phyloP scores from a whole-genome alignment of 2,113 vertebrate species.

The Sciurus niger region DNA sequence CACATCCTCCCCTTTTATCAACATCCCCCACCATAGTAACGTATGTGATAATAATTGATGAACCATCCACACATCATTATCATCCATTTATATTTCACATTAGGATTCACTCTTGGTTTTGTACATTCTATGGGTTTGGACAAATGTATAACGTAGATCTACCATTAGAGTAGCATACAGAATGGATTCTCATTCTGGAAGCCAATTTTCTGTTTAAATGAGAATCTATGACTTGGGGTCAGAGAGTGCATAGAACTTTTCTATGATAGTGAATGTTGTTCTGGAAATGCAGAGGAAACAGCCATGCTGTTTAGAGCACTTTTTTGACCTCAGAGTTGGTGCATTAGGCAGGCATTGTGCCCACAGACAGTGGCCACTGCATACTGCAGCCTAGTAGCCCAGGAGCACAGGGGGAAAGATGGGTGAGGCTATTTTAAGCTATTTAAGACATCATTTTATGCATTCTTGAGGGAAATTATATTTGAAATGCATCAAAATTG shows the following conservation, averaged over 20 bases:
- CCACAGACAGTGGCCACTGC: neutral
- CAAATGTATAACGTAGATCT: neutral
- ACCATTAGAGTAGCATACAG: neutral
- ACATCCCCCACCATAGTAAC: neutral
- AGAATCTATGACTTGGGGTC: neutral
- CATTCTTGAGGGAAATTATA: neutral
- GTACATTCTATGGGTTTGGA: neutral
- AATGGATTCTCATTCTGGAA: neutral
- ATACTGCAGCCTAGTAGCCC: neutral
- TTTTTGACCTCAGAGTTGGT: neutral
- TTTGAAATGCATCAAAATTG: conserved; percentile 10
- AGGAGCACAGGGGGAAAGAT: neutral
- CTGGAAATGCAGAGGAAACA: neutral
- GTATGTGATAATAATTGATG: neutral
- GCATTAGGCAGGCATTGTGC: neutral
- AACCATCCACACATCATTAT: neutral
- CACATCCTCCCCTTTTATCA: neutral
- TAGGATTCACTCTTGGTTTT: neutral
- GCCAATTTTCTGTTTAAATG: neutral
- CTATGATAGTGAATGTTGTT: neutral
- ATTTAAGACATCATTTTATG: neutral
- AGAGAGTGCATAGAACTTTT: neutral
- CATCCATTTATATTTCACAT: neutral
- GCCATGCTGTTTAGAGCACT: neutral
- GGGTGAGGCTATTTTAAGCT: neutral